phyloP scores from a whole-genome alignment of 2,113 vertebrate genomes.

The Apistogramma diplotaenia region DNA sequence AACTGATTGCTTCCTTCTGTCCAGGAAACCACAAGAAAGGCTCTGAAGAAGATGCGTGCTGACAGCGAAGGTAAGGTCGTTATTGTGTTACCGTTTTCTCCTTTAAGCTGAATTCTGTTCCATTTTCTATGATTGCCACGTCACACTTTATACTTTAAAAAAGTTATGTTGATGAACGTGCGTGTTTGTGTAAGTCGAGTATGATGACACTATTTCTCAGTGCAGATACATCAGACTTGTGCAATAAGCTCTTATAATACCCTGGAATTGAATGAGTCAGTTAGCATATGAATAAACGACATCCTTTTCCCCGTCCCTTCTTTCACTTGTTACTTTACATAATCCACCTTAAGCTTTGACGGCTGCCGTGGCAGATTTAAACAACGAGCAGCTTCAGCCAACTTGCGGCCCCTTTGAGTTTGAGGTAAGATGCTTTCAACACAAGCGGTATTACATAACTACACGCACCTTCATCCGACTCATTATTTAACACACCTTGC shows the following conservation, averaged over 20 bases:
- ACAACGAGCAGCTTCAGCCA: neutral
- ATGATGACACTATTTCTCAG: neutral
- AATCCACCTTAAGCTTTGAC: conserved; percentile 25
- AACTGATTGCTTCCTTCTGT: conserved; percentile 1
- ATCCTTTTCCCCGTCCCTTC: neutral
- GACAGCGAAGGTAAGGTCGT: conserved; percentile 22
- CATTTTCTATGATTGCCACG: neutral
- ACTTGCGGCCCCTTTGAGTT: neutral
- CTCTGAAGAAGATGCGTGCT: neutral
- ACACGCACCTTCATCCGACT: neutral
- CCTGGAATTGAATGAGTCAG: neutral
- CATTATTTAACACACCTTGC: neutral
- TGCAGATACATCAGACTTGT: neutral
- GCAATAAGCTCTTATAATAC: neutral
- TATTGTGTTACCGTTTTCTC: neutral
- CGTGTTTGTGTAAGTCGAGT: neutral
- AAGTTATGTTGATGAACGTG: too few species aligned
- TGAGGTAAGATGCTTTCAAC: conserved; percentile 11
- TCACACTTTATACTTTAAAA: neutral
- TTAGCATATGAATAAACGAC: neutral
- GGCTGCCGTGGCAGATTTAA: neutral
- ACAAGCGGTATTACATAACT: neutral
- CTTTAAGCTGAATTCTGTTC: neutral
- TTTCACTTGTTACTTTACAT: neutral
- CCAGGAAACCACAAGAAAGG: conserved; percentile 49